These are phyloP conservation scores for Epsilonema sp. DNA, from an alignment of 2,888 invertebrate genomes.

Conservation along the genomic window DNA sequence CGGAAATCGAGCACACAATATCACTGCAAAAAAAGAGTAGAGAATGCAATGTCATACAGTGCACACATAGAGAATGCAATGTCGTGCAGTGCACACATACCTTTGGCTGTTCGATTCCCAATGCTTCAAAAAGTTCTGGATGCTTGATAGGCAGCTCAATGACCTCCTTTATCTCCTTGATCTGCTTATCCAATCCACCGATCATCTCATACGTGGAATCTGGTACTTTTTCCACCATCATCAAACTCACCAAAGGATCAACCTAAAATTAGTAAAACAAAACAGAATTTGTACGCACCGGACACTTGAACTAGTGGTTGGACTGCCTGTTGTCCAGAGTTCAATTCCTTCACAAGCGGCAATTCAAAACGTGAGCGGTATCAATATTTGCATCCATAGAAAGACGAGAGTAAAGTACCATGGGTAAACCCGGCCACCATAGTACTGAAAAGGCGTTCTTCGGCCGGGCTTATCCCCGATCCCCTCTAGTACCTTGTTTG, in stretches of 20 bases:
- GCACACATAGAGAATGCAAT: neutral
- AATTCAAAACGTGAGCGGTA: no score
- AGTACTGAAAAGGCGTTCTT: no score
- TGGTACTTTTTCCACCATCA: slow-evolving; percentile 99
- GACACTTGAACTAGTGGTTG: no score
- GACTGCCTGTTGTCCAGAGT: no score
- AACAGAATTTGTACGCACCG: no score
- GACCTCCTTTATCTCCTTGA: slow-evolving; percentile 95
- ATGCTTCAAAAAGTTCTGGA: slow-evolving; percentile 86
- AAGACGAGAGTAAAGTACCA: no score
- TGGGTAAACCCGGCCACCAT: no score
- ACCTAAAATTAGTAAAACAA: no score
- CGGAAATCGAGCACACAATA: neutral
- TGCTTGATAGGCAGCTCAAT: slow-evolving; percentile 95
- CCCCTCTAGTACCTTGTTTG: slow-evolving; percentile 74
- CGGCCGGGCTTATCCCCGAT: no score
- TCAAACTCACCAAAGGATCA: slow-evolving; percentile 89
- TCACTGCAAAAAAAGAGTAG: neutral
- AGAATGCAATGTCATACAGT: neutral
- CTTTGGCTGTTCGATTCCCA: slow-evolving; percentile 94
- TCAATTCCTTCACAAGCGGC: no score
- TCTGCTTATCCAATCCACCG: slow-evolving; percentile 94
- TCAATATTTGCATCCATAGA: no score
- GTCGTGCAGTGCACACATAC: slow-evolving; percentile 18
- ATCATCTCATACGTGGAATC: slow-evolving; percentile 99